Evolutionary conservation across 2,888 invertebrate genomes (phyloP).

Genomic region (Stegophylla sp.): DNA sequence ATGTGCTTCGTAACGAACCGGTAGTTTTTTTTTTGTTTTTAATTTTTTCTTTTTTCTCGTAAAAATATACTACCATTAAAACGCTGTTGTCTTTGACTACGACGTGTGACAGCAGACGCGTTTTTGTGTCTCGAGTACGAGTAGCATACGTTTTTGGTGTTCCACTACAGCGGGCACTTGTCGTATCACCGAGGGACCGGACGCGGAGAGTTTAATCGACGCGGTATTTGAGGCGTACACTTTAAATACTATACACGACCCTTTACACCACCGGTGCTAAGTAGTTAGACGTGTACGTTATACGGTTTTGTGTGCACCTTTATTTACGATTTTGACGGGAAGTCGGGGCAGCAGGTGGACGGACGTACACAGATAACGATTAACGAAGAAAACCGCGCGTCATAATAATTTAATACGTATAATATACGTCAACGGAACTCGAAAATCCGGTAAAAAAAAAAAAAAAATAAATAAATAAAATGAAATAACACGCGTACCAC

Average conservation of each 20-base stretch:
- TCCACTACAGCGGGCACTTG: slow-evolving; percentile 40
- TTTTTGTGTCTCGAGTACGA: neutral
- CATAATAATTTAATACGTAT: neutral
- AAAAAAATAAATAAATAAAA: no score
- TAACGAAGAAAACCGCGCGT: slow-evolving; percentile 19
- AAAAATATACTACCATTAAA: slow-evolving; percentile 4
- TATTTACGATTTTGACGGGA: slow-evolving; percentile 34
- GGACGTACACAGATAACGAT: neutral
- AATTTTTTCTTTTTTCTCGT: neutral
- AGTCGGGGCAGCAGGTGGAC: slow-evolving; percentile 45
- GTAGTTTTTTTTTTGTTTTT: neutral
- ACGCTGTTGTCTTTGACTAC: slow-evolving; percentile 26
- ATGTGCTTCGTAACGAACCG: neutral
- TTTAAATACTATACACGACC: neutral
- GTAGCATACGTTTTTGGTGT: neutral
- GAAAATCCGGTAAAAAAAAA: neutral
- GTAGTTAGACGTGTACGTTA: slow-evolving; percentile 38
- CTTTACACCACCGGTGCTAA: neutral
- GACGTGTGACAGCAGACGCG: slow-evolving; percentile 23
- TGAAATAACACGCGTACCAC: neutral
- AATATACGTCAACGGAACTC: neutral
- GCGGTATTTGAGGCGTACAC: neutral
- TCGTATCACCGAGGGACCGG: slow-evolving; percentile 33
- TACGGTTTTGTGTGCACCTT: slow-evolving; percentile 1
- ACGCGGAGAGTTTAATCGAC: slow-evolving; percentile 35